Percentiles rank a stretch among this genome's conserved stretches.
phyloP scores from a whole-genome alignment of 2,888 invertebrate genomes.

The Leptopilina myrica region DNA sequence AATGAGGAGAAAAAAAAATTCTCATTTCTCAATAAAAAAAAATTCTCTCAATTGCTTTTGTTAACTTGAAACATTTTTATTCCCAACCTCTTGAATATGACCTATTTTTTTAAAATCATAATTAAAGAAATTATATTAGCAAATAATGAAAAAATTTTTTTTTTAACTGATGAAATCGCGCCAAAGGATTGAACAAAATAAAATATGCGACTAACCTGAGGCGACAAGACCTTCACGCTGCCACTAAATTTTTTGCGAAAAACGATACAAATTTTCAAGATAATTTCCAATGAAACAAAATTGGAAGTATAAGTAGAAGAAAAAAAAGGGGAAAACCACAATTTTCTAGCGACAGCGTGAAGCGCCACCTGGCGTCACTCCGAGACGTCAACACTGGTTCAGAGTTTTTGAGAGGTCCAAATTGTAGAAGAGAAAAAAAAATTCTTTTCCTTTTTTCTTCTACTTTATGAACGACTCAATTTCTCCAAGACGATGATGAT shows the following conservation, averaged over 20 bases:
- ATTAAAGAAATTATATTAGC: too few species aligned
- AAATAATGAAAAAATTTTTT: too few species aligned
- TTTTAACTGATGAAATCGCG: constrained; percentile 57
- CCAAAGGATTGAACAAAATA: constrained; percentile 65
- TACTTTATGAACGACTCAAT: constrained; percentile 55
- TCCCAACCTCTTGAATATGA: too few species aligned
- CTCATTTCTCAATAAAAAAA: too few species aligned
- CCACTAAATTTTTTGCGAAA: constrained; percentile 58
- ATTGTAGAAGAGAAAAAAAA: constrained; percentile 44
- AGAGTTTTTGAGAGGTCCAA: constrained; percentile 60
- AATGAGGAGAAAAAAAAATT: too few species aligned
- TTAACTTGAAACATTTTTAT: too few species aligned
- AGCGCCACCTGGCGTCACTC: constrained; percentile 69
- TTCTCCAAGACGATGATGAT: constrained; percentile 54
- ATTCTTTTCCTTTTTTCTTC: constrained; percentile 47
- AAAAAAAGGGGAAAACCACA: not conserved
- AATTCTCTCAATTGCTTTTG: too few species aligned
- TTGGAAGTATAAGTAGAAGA: too few species aligned
- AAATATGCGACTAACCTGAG: constrained; percentile 74
- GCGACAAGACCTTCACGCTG: constrained; percentile 73
- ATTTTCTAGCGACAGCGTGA: constrained; percentile 66
- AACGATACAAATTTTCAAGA: too few species aligned
- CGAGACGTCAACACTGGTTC: constrained; percentile 66
- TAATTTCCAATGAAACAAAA: too few species aligned
- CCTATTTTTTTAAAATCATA: too few species aligned